Base-by-base conservation (phyloP, 2,888 invertebrate genomes). In the Sacculina carcini region DNA sequence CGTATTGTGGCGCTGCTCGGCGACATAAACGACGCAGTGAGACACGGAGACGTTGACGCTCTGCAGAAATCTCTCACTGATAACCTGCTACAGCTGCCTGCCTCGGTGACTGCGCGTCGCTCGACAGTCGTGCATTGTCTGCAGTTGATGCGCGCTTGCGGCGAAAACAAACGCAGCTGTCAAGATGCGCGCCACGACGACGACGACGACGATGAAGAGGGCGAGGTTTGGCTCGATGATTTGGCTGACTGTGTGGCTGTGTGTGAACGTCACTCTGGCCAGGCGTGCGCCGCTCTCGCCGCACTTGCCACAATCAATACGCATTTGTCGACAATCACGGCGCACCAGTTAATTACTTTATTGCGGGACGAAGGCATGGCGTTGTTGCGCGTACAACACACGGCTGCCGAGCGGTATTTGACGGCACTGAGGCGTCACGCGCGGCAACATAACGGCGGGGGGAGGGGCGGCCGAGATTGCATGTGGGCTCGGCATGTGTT, bases 11-110 rank as follows among this genome's bases (percentile, higher is more conserved):
- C 64, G 52, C 69, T 74, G 12, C 67, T 78, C 54, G 67, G 71
- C 52, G 63, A 64, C 51, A 71, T 79, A 49, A 77, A 77, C 60
- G 67, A 68, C 52, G 72, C 75, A 23, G 73, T 78, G 19, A 62
- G 67, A 54, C 66, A 68, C 39, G 73, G 73, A 56, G 69, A 74
- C 60, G 64, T 67, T 10, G 62, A 64, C 7, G 63, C 62, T 12
- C 65, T 76, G 48, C 67, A 73, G 62, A 56, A 58, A 26, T 62
- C 70, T 21, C 62, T 76, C 42, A 68, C 68, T 57, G 68, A 67
- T 58, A 64, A 71, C 14, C 65, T 66, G 53, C 61, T 72, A 19
- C 23, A 48, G 21, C 31, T 54, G 36, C 28, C n/a, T n/a, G n/a
- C n/a, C n/a, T n/a, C n/a, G n/a, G n/a, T n/a, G n/a, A n/a, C n/a